A percentile compares a stretch with the other conserved stretches of the same genome.
phyloP scores from a whole-genome alignment of 2,797 vertebrate species.

The Meriones psammophilus region DNA sequence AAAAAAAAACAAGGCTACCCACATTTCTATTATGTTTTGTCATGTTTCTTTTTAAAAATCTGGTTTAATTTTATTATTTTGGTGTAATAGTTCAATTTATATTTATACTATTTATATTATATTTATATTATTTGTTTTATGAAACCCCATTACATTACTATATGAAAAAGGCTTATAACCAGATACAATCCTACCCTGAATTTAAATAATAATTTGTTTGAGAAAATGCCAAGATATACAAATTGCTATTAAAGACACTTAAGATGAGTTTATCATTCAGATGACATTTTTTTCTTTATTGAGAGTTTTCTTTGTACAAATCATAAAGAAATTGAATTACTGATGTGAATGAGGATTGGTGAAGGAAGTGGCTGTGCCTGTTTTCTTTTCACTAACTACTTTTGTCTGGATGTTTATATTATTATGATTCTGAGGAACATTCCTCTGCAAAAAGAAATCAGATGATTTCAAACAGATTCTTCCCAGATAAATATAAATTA shows the following conservation, averaged over 20 bases:
- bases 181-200: neutral
- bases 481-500: slow-evolving; percentile 21
- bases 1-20: neutral
- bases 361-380: neutral
- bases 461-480: neutral
- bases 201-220: slow-evolving; percentile 11
- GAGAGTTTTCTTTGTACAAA: neutral
- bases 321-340: slow-evolving; percentile 54
- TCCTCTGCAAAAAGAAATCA: slow-evolving; percentile 38
- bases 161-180: neutral
- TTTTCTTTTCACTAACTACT: slow-evolving; percentile 42
- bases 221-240: slow-evolving; percentile 1
- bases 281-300: slow-evolving; percentile 48
- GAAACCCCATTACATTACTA: neutral
- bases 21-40: slow-evolving; percentile 10
- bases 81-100: neutral
- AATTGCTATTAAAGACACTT: neutral
- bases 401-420: neutral
- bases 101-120: neutral
- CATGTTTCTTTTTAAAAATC: neutral
- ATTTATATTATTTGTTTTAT: neutral
- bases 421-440: neutral
- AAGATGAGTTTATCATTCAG: neutral
- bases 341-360: slow-evolving; percentile 13
- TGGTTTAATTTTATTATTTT: slow-evolving; percentile 29